Base-by-base conservation (phyloP, 2,113 vertebrate genomes). In the Copsychus sechellarum region DNA sequence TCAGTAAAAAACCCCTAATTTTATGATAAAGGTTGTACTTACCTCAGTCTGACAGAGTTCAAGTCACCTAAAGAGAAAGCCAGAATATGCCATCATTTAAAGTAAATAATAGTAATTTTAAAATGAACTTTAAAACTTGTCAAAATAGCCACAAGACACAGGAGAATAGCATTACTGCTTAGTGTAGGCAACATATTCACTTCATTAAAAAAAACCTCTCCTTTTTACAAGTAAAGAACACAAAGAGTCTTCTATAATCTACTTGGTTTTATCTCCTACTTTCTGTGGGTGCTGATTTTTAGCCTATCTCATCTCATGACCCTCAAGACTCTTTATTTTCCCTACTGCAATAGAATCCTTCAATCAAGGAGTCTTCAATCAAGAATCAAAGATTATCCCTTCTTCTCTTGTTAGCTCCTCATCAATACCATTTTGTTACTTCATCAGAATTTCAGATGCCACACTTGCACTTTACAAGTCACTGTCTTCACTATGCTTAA, bases 111-210 rank as follows among this genome's bases (percentile, higher is more conserved):
- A 50, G 4, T 18, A 23, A 69, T 60, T 79, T 90, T 24, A 19
- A 92, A 81, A 71, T 8, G 56, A 78, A 65, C 5, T 45, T 53
- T 56, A 51, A 60, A 76, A 25, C 5, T 57, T 86, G 19, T 77
- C 66, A 88, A 94, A 88, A 85, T 22, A 94, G 36, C 40, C 50
- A 45, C 62, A 74, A 47, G 26, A 40, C 23, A 79, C 29, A 18
- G 28, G 43, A 90, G 16, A 71, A 22, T 34, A 50, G 9, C 31
- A 47, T 21, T 58, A 38, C 12, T 66, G 11, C 33, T 74, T 67
- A 70, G 17, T 4, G 2, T 12, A 79, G n/a, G 42, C 34, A 93
- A 48, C 0, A 0, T 5, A 66, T 50, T 57, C 43, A 38, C 38
- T 78, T 5, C 2, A 6, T 61, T 40, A 25, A 80, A 57, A 69